Conservation (phyloP, 2,888 invertebrate genomes). For the Sylvicola cinctus region DNA sequence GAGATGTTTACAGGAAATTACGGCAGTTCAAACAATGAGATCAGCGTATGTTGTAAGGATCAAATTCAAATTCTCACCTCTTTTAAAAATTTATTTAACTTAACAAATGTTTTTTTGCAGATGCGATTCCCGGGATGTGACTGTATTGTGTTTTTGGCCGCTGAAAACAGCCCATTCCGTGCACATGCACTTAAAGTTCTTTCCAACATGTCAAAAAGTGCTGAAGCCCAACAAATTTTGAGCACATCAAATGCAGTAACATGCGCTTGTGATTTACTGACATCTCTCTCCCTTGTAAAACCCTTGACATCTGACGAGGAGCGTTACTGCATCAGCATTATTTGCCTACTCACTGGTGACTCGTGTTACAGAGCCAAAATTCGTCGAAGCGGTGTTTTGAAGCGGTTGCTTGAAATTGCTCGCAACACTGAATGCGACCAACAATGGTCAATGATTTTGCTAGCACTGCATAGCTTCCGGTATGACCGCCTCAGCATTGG, state of each 20-base stretch:
- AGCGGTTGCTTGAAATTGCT: conserved; percentile 18
- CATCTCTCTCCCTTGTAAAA: conserved; percentile 13
- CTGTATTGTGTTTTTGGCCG: conserved; percentile 19
- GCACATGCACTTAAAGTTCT: conserved; percentile 18
- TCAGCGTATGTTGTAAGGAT: conserved; percentile 3
- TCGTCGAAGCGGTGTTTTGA: conserved; percentile 20
- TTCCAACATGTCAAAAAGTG: conserved; percentile 21
- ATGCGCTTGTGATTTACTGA: conserved; percentile 19
- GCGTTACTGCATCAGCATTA: conserved; percentile 20
- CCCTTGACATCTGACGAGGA: conserved; percentile 18
- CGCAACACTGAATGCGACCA: conserved; percentile 16
- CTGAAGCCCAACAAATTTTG: conserved; percentile 15
- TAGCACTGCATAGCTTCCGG: too few species aligned
- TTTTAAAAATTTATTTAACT: too few species aligned
- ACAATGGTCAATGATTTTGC: conserved; percentile 18
- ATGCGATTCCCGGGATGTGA: too few species aligned
- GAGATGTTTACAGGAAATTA: conserved; percentile 18
- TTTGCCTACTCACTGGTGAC: conserved; percentile 20
- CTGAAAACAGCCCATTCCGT: conserved; percentile 18
- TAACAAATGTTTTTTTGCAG: too few species aligned
- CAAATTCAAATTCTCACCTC: too few species aligned
- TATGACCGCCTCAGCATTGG: too few species aligned
- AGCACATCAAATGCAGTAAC: conserved; percentile 20
- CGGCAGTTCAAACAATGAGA: conserved; percentile 13
- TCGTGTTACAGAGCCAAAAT: conserved; percentile 25